These are phyloP conservation scores for Oncopodura yosiiana DNA, from an alignment of 1,140 invertebrate species.

Conservation along the genomic window DNA sequence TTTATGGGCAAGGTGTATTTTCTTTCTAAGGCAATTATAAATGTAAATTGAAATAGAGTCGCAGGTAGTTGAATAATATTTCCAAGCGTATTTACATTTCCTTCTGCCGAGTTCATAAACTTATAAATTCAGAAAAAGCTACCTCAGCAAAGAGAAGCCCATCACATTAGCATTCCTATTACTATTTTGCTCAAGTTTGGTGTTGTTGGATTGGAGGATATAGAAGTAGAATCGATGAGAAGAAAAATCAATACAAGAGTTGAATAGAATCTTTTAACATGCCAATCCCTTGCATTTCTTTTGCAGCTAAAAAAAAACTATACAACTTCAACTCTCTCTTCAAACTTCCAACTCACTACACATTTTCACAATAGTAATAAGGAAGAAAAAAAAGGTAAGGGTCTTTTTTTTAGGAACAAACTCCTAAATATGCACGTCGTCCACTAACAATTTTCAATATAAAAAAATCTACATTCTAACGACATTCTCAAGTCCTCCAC, in stretches of 20 bases:
- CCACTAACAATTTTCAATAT: no score
- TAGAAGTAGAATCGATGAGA: constrained; percentile 17
- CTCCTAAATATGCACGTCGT: no score
- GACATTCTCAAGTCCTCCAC: no score
- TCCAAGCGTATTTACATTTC: neutral
- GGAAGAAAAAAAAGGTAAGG: constrained; percentile 21
- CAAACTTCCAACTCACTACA: neutral
- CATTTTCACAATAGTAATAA: neutral
- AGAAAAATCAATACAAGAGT: constrained; percentile 23
- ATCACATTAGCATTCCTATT: no score
- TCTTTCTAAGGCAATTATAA: constrained; percentile 19
- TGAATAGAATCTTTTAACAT: constrained; percentile 25
- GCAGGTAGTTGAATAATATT: neutral
- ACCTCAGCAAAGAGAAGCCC: neutral
- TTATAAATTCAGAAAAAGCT: no score
- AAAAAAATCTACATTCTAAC: no score
- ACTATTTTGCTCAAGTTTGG: no score
- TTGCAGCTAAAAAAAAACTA: constrained; percentile 8
- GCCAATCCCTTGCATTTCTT: constrained; percentile 26
- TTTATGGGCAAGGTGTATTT: constrained; percentile 14
- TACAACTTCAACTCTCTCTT: neutral
- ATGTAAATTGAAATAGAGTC: constrained; percentile 24
- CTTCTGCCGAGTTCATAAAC: no score
- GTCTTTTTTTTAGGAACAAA: no score
- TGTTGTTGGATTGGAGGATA: constrained; percentile 2